Base-by-base conservation (phyloP, 2,888 invertebrate genomes). In the Drosophila multiciliata region DNA sequence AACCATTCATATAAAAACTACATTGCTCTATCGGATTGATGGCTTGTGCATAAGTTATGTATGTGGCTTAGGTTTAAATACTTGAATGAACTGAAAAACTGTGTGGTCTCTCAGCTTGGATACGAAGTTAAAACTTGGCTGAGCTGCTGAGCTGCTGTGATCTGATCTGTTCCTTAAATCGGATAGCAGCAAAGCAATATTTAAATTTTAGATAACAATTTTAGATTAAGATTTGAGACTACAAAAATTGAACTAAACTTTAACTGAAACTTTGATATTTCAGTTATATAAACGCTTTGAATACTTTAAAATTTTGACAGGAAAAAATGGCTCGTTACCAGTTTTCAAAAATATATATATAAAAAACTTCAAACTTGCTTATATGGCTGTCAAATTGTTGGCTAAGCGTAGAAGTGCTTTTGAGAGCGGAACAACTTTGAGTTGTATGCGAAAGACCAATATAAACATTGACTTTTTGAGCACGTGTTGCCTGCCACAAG, bases 401-500 rank as follows among this genome's bases (percentile, higher is more conserved):
- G 20, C 58, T 66, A 20, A 42, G 36, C 45, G 33, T 48, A 48
- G 29, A 36, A 66, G 66, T 66, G 33, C 59, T 57, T 26, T 35
- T 36, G 26, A 5, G 48, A 12, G 9, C n/a, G 52, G 26, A 35
- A n/a, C 29, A 40, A n/a, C n/a, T 50, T 38, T 32, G 52, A 32
- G 36, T 32, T 58, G 54, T 62, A 35, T 66, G 81, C 62, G 38
- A 54, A 59, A 33, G 70, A 64, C 48, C 66, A 74, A 40, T 71
- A 64, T 81, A 81, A 79, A 81, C 73, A 81, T 80, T 80, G 71
- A 81, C 49, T 20, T 50, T 40, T 66, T 29, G 17, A 29, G 42
- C 62, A 67, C 67, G 62, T 68, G 61, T 35, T 58, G 54, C 26
- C n/a, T 40, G 72, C 60, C 78, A 40, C 66, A 38, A 52, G 32